Base-by-base conservation (phyloP, 1,140 invertebrate species). In the Belonocnema kinseyi region DNA sequence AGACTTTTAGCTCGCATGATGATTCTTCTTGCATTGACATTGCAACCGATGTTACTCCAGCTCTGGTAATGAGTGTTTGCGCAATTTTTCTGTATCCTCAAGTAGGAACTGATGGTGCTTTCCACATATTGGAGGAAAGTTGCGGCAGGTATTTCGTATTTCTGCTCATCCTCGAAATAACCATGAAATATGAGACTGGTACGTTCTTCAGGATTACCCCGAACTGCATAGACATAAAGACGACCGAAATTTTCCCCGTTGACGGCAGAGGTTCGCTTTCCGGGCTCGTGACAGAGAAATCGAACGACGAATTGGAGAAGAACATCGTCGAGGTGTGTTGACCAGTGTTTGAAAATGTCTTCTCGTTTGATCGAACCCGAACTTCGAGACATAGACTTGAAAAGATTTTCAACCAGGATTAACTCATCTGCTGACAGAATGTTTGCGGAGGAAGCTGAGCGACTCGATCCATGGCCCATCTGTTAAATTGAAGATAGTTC, bases 271-370 rank as follows among this genome's bases (percentile, higher is more conserved):
- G 86, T 85, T 56, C 87, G 89, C 72, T 91, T 91, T 0, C 90
- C 88, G 7, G 91, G 90, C 46, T 91, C 90, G 19, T 91, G 88
- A 52, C 90, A 92, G 8, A 92, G 85, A 70, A 91, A 92, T 21
- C 86, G 82, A 7, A 91, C 87, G 7, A 90, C 86, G 52, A 90
- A 92, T 78, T 92, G 91, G 10, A 92, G 75, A 7, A 92, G 56
- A 7, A 81, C 76, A 8, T 92, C 89, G 52, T 92, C 91, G 50
- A 92, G 75, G 54, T 92, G 91, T 6, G 77, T 85, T 7, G 91
- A 90, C 91, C 91, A 92, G 61, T 91, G 90, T 21, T 91, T 91
- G 76, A 91, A 90, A 76, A 92, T 91, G 71, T 92, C 91, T 50
- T 92, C 91, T 1, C 90, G 86, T 78, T 92, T 92, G 79, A 92